A percentile compares a stretch with the other conserved stretches of the same genome.
Conservation (phyloP, 2,888 invertebrate species). For the Ectobius pallidus region DNA sequence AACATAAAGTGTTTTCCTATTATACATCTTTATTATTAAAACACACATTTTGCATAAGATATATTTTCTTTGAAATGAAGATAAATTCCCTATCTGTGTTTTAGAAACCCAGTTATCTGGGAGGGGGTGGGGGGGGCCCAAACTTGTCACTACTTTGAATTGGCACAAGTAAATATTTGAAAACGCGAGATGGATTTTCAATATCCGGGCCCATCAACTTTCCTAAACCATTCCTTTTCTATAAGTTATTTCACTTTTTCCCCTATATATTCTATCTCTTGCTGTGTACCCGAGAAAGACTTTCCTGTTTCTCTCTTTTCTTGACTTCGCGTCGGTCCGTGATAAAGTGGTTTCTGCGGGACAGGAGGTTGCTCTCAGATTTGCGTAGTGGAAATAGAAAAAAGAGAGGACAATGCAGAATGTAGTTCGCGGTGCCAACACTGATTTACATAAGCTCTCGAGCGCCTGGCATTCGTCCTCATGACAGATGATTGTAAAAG, state of each 20-base stretch:
- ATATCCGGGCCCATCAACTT: slow-evolving; percentile 27
- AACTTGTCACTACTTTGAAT: slow-evolving; percentile 26
- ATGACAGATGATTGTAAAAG: no score
- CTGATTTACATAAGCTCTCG: no score
- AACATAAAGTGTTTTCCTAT: no score
- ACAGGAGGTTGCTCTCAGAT: no score
- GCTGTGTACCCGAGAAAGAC: neutral
- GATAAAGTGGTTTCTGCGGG: neutral
- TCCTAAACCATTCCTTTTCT: slow-evolving; percentile 14
- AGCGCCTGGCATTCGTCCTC: no score
- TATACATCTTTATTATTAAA: no score
- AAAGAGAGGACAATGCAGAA: neutral
- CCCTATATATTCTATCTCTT: neutral
- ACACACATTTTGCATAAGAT: no score
- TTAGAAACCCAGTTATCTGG: neutral
- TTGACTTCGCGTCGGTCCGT: neutral
- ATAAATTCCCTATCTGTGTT: neutral
- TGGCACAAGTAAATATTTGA: slow-evolving; percentile 29
- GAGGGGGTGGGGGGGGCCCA: neutral
- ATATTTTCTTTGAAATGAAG: no score
- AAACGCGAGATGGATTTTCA: slow-evolving; percentile 27
- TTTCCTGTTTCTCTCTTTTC: neutral
- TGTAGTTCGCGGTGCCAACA: no score
- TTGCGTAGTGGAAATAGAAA: no score
- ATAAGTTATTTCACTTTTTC: slow-evolving; percentile 1